A percentile compares a stretch with the other conserved stretches of the same genome.
These are phyloP conservation scores for Andrena chrysosceles DNA, from an alignment of 2,888 invertebrate genomes.

Conservation along the genomic window DNA sequence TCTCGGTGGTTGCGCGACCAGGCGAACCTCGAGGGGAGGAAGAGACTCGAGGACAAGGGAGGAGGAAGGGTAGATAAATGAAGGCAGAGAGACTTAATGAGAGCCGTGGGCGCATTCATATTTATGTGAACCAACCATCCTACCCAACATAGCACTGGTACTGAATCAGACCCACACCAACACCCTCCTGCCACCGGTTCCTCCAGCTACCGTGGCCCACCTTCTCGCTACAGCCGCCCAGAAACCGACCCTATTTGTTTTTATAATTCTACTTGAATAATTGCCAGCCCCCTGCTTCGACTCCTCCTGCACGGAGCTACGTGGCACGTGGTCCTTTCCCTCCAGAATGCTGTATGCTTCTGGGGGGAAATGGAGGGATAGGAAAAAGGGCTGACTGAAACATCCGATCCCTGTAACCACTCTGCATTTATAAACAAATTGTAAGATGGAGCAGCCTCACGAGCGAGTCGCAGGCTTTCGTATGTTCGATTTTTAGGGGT, in stretches of 20 bases:
- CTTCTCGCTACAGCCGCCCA: constrained; percentile 58
- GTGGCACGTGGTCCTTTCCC: constrained; percentile 48
- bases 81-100: constrained; percentile 81
- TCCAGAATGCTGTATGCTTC: not conserved
- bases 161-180: constrained; percentile 68
- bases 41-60: constrained; percentile 57
- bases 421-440: constrained; percentile 5
- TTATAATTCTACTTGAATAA: constrained; percentile 81
- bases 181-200: constrained; percentile 38
- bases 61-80: constrained; percentile 76
- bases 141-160: constrained; percentile 66
- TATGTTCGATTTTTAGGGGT: not conserved
- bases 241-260: constrained; percentile 79
- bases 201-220: constrained; percentile 56
- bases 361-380: constrained; percentile 3
- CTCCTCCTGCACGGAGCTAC: constrained; percentile 24
- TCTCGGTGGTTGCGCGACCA: constrained; percentile 51
- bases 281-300: constrained; percentile 66
- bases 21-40: constrained; percentile 37
- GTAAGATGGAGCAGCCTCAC: constrained; percentile 24
- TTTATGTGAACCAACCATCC: constrained; percentile 74
- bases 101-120: constrained; percentile 82
- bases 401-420: constrained; percentile 28
- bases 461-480: constrained; percentile 27
- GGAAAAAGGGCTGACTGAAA: constrained; percentile 32